Evolutionary conservation across 2,113 vertebrate species (phyloP).

Genomic region (Nestor notabilis): DNA sequence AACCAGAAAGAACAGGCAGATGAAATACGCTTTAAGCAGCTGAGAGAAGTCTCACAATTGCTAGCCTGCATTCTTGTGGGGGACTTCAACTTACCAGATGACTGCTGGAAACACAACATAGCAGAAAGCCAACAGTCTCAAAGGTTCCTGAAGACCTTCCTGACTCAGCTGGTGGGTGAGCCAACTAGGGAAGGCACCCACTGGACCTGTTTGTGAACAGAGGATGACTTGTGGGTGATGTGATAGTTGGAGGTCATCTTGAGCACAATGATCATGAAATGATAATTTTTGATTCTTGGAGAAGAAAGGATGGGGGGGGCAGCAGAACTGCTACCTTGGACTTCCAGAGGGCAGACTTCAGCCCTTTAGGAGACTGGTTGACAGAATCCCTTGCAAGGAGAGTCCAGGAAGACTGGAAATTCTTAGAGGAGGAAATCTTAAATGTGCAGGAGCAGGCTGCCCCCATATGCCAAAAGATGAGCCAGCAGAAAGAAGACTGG

Average conservation of each 20-base stretch:
- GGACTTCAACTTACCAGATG: background rate
- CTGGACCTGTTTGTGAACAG: background rate
- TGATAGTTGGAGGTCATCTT: rapidly evolving
- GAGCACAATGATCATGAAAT: background rate
- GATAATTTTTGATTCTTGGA: background rate
- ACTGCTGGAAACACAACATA: background rate
- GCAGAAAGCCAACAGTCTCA: background rate
- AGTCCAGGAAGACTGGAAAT: background rate
- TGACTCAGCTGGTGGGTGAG: background rate
- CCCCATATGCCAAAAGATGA: background rate
- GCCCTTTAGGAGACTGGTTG: background rate
- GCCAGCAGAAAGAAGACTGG: background rate
- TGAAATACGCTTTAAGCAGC: background rate
- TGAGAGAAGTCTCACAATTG: background rate
- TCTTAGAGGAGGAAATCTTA: background rate
- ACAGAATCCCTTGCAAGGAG: background rate
- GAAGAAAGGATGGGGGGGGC: background rate
- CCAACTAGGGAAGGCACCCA: background rate
- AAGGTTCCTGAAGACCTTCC: background rate
- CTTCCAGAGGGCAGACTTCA: background rate
- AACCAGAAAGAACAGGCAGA: background rate
- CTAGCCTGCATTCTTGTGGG: rapidly evolving
- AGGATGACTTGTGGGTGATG: background rate
- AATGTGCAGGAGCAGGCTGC: background rate
- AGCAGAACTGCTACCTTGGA: background rate